Conservation (phyloP, 2,888 invertebrate genomes). For the Epinotia bilunana region DNA sequence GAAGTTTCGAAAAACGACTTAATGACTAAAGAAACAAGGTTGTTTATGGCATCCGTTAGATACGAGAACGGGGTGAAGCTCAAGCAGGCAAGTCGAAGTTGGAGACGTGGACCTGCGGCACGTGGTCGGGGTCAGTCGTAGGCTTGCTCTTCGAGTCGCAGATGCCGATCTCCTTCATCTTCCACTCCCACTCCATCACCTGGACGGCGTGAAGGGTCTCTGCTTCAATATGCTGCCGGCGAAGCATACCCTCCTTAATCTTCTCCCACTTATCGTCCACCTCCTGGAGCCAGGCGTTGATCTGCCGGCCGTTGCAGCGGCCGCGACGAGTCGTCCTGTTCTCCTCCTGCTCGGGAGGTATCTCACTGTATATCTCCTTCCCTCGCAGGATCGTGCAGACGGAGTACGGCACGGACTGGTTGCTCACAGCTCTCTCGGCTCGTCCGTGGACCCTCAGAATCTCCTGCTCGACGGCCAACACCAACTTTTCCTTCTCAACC, state of each 20-base stretch:
- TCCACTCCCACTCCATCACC: constrained; percentile 96
- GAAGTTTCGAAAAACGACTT: neutral
- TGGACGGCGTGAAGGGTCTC: constrained; percentile 95
- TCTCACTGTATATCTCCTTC: constrained; percentile 93
- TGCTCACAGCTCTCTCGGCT: constrained; percentile 92
- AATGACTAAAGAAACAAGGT: neutral
- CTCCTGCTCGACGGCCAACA: constrained; percentile 95
- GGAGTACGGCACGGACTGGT: constrained; percentile 93
- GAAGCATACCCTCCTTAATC: constrained; percentile 93
- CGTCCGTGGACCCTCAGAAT: constrained; percentile 93
- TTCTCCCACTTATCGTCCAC: constrained; percentile 97
- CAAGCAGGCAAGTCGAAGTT: constrained; percentile 70
- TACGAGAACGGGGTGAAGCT: constrained; percentile 30
- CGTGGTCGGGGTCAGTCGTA: constrained; percentile 90
- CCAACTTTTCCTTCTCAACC: constrained; percentile 93
- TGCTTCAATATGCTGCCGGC: constrained; percentile 95
- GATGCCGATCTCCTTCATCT: constrained; percentile 90
- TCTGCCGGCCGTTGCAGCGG: constrained; percentile 93
- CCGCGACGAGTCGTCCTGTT: constrained; percentile 90
- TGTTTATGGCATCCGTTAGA: constrained; percentile 9
- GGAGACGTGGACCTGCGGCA: constrained; percentile 94
- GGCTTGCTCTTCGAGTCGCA: constrained; percentile 91
- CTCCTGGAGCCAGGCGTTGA: constrained; percentile 95
- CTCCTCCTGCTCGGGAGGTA: constrained; percentile 93
- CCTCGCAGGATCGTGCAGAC: constrained; percentile 94